Evolutionary conservation across 1,140 invertebrate genomes (phyloP).

Genomic region (Dysdera silvatica): DNA sequence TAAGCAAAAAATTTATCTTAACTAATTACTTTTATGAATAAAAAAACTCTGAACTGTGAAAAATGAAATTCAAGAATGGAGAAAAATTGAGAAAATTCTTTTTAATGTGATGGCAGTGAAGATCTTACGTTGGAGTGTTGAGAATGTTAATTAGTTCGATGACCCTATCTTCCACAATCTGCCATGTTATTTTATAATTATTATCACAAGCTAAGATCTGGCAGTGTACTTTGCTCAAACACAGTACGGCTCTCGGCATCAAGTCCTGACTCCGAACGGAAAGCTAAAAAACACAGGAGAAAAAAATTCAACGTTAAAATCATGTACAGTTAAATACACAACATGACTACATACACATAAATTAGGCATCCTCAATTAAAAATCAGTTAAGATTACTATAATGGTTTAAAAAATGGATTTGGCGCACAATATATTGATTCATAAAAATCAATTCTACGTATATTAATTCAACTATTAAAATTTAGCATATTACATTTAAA

Average conservation of each 20-base stretch:
- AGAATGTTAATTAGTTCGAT: constrained; percentile 10
- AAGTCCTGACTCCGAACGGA: constrained; percentile 22
- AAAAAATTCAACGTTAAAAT: background rate
- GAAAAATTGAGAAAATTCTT: too few relatives aligned
- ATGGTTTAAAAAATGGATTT: background rate
- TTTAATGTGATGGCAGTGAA: too few relatives aligned
- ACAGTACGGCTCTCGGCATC: constrained; percentile 19
- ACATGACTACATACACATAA: background rate
- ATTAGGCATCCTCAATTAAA: background rate
- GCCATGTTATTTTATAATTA: constrained; percentile 22
- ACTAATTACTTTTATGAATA: too few relatives aligned
- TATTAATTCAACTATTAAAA: too few relatives aligned
- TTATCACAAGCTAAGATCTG: constrained; percentile 11
- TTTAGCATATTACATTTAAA: too few relatives aligned
- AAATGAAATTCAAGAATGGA: too few relatives aligned
- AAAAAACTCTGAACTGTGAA: too few relatives aligned
- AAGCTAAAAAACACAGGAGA: constrained; percentile 6
- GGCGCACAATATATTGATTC: background rate
- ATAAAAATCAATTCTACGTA: too few relatives aligned
- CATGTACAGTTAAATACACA: background rate
- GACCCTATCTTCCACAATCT: constrained; percentile 18
- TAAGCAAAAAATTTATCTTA: too few relatives aligned
- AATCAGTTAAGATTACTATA: background rate
- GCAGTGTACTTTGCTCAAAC: constrained; percentile 17
- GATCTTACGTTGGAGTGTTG: constrained; percentile 11